A percentile compares a stretch with the other conserved stretches of the same genome.
Evolutionary conservation across 2,888 invertebrate genomes (phyloP).

Genomic region (Deilephila elpenor): DNA sequence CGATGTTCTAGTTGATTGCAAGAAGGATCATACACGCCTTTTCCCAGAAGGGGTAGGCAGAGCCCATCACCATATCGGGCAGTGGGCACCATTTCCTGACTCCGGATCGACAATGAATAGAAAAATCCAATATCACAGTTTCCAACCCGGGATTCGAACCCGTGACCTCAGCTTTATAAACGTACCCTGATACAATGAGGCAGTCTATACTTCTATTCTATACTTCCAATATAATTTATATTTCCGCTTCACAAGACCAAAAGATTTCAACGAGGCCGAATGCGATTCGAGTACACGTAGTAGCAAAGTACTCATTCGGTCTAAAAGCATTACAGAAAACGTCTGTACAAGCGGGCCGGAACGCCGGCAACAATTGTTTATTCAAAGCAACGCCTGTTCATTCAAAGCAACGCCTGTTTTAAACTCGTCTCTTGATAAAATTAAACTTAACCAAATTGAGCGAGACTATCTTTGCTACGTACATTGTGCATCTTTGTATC

Average conservation of each 20-base stretch:
- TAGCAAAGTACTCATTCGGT: slow-evolving; percentile 35
- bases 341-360: slow-evolving; percentile 39
- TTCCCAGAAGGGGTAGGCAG: no score
- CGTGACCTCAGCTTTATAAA: no score
- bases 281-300: neutral
- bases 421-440: slow-evolving; percentile 51
- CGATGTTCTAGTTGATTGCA: neutral
- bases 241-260: neutral
- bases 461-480: slow-evolving; percentile 27
- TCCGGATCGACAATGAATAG: no score
- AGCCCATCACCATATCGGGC: no score
- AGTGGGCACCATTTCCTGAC: no score
- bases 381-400: slow-evolving; percentile 54
- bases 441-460: slow-evolving; percentile 39
- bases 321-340: slow-evolving; percentile 47
- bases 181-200: no score
- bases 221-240: no score
- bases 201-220: no score
- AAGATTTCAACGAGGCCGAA: neutral
- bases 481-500: neutral
- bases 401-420: slow-evolving; percentile 52
- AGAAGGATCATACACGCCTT: neutral
- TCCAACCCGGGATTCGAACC: no score
- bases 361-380: slow-evolving; percentile 49
- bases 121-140: no score